phyloP scores from a whole-genome alignment of 1,140 invertebrate genomes.

The Goniozus legneri region DNA sequence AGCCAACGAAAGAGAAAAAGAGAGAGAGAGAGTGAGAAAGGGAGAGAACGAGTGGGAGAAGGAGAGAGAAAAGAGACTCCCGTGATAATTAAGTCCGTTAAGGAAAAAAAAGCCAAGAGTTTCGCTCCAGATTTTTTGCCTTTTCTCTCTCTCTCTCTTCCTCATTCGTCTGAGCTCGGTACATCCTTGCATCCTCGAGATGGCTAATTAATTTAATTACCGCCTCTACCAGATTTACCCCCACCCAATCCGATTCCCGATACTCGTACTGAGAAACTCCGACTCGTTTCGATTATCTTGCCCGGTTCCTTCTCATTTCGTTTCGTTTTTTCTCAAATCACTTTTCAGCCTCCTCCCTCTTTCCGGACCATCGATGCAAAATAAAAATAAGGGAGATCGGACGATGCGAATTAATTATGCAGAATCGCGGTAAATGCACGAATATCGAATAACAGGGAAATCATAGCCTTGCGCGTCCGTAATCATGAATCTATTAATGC shows the following conservation, averaged over 20 bases:
- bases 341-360: no score
- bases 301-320: no score
- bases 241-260: background rate
- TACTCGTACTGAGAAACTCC: conserved; percentile 7
- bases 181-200: conserved; percentile 42
- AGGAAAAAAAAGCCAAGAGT: conserved; percentile 35
- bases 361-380: no score
- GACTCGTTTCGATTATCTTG: no score
- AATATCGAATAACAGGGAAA: no score
- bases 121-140: background rate
- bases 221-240: conserved; percentile 36
- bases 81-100: conserved; percentile 40
- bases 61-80: conserved; percentile 14
- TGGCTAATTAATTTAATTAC: conserved; percentile 54
- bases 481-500: no score
- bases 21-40: background rate
- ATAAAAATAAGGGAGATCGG: no score
- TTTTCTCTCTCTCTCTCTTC: background rate
- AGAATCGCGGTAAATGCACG: no score
- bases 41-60: background rate
- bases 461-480: no score
- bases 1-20: conserved; percentile 16
- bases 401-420: no score
- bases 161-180: conserved; percentile 1
- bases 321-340: no score